A percentile compares a stretch with the other conserved stretches of the same genome.
phyloP scores from a whole-genome alignment of 2,113 vertebrate genomes.

The Calyptommatus sinebrachiatus region DNA sequence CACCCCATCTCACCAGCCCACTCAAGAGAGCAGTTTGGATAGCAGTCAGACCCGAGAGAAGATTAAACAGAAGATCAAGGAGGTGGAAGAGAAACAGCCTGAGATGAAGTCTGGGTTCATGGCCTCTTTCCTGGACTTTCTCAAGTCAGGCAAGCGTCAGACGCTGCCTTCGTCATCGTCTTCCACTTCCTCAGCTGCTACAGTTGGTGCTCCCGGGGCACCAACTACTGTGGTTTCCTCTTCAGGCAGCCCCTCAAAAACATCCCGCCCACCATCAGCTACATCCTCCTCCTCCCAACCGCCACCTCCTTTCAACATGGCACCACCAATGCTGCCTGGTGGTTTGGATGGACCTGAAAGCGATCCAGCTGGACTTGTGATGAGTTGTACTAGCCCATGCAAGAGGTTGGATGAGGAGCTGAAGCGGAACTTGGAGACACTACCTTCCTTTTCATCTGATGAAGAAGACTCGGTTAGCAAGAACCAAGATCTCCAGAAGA shows the following conservation, averaged over 20 bases:
- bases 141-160: slow-evolving; percentile 87
- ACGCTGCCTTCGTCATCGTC: slow-evolving; percentile 65
- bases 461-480: slow-evolving; percentile 93
- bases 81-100: slow-evolving; percentile 88
- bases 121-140: slow-evolving; percentile 91
- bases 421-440: slow-evolving; percentile 89
- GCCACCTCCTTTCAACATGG: slow-evolving; percentile 60
- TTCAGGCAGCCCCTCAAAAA: slow-evolving; percentile 68
- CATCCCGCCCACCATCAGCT: slow-evolving; percentile 57
- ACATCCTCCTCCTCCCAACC: slow-evolving; percentile 70
- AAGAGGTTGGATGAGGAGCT: slow-evolving; percentile 88
- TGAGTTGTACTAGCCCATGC: slow-evolving; percentile 84
- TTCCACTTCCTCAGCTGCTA: slow-evolving; percentile 46
- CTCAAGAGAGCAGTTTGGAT: slow-evolving; percentile 70
- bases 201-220: neutral
- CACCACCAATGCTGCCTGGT: slow-evolving; percentile 64
- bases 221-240: slow-evolving; percentile 43
- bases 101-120: slow-evolving; percentile 91
- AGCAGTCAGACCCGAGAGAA: slow-evolving; percentile 82
- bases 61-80: slow-evolving; percentile 83
- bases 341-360: slow-evolving; percentile 76
- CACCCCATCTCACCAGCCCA: slow-evolving; percentile 3
- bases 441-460: slow-evolving; percentile 90
- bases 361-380: slow-evolving; percentile 73
- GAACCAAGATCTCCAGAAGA: slow-evolving; percentile 93